Evolutionary conservation across 2,888 invertebrate genomes (phyloP).

Genomic region (Pimpla rufipes): DNA sequence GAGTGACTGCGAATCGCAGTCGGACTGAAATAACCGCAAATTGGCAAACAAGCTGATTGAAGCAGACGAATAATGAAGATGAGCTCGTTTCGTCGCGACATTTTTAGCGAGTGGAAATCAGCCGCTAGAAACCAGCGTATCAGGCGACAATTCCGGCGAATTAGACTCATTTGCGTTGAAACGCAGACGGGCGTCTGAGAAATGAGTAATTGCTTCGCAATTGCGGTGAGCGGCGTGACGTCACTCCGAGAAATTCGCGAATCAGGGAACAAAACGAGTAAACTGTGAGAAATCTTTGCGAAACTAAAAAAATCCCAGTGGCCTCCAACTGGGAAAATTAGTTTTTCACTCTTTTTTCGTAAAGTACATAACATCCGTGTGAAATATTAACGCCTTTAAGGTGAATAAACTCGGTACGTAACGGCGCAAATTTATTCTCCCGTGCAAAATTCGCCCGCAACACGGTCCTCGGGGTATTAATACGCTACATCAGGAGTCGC

Average conservation of each 20-base stretch:
- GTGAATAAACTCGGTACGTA: neutral
- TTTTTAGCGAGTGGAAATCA: neutral
- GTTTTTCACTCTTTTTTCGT: no score
- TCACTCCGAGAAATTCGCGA: neutral
- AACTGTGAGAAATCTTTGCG: no score
- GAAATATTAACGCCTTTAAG: no score
- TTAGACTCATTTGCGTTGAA: neutral
- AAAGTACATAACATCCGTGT: no score
- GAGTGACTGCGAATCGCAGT: no score
- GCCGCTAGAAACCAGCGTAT: neutral
- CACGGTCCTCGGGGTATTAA: slow-evolving; percentile 5
- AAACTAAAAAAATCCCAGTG: no score
- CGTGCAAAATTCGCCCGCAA: neutral
- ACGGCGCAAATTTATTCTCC: neutral
- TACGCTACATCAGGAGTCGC: slow-evolving; percentile 5
- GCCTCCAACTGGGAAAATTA: no score
- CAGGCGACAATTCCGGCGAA: neutral
- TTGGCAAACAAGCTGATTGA: no score
- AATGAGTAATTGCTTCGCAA: neutral
- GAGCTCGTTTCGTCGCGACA: slow-evolving; percentile 1
- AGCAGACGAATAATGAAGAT: neutral
- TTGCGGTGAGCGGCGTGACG: neutral
- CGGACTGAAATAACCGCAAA: no score
- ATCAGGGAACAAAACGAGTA: no score
- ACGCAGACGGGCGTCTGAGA: neutral